Evolutionary conservation across 2,797 vertebrate genomes (phyloP), one percentile per base, ranked within the genome.

Genomic region (Gymnothorax reevesii): DNA sequence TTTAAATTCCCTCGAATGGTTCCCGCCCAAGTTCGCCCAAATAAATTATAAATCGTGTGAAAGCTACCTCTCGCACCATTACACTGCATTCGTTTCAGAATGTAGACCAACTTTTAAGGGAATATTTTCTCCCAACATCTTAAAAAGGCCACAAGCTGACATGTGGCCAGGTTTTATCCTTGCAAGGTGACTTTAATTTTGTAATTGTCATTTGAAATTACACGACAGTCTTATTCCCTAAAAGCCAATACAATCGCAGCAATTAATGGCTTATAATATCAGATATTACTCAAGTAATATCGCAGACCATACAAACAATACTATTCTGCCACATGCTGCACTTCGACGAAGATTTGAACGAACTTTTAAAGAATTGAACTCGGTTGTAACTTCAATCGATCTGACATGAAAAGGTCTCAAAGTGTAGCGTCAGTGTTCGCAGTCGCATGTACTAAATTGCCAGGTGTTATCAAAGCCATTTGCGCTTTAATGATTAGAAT

Each of bases 1-100:
- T 86, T 80, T 89, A 92, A 93, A 94, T 90, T 93, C 90, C 90
- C 88, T 84, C 89, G 75, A 90, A 87, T n/a, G 49, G 52, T 88
- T 86, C 55, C 84, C 89, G 54, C 27, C 9, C 12, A 66, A 9
- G 27, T 84, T 49, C 55, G 85, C 87, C 80, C 86, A 92, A 90
- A 91, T 93, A 52, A 93, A 92, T 92, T 92, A 89, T 89, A 90
- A 89, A 87, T 92, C 27, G 42, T 60, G 33, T 64, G 57, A 60
- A 52, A 64, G 52, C 7, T 64, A 55, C 52, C 3, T 80, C n/a
- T 55, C 12, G n/a, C 42, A 79, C 20, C 13, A 8, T 7, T 15
- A 42, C 71, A 69, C 22, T 25, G 27, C 42, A 52, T 79, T 33
- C 49, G 77, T 17, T 80, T 54, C 9, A 54, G 77, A 80, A 12